Evolutionary conservation across 2,888 invertebrate species (phyloP).

Genomic region (Pteria penguin): DNA sequence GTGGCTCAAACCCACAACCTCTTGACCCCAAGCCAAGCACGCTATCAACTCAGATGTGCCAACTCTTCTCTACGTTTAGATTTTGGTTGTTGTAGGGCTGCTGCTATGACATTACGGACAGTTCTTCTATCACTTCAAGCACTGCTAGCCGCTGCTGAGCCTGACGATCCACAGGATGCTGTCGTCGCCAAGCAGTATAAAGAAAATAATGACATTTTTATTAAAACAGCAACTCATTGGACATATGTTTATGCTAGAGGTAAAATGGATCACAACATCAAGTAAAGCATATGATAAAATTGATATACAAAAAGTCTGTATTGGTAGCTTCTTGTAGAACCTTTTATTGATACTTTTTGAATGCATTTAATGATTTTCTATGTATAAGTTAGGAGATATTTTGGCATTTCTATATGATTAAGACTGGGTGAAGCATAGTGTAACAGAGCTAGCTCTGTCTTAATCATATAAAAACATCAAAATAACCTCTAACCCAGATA

Average conservation of each 20-base stretch:
- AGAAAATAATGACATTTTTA: constrained; percentile 91
- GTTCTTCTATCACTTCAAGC: constrained; percentile 97
- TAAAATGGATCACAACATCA: too few relatives aligned
- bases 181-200: constrained; percentile 98
- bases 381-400: too few relatives aligned
- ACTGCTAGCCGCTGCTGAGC: constrained; percentile 84
- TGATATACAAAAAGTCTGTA: background rate
- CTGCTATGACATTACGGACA: constrained; percentile 97
- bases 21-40: too few relatives aligned
- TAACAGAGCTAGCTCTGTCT: too few relatives aligned
- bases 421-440: too few relatives aligned
- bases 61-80: too few relatives aligned
- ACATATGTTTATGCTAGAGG: constrained; percentile 92
- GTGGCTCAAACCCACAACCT: too few relatives aligned
- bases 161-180: constrained; percentile 82
- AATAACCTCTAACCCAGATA: too few relatives aligned
- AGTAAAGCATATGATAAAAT: too few relatives aligned
- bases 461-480: too few relatives aligned
- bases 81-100: constrained; percentile 90
- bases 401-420: too few relatives aligned
- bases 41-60: too few relatives aligned
- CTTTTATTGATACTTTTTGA: background rate
- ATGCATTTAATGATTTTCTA: constrained; percentile 13
- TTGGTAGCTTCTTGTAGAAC: background rate
- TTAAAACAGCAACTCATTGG: constrained; percentile 96